A percentile compares a stretch with the other conserved stretches of the same genome.
Conservation (phyloP, 2,113 vertebrate genomes). For the Tragelaphus strepsiceros region DNA sequence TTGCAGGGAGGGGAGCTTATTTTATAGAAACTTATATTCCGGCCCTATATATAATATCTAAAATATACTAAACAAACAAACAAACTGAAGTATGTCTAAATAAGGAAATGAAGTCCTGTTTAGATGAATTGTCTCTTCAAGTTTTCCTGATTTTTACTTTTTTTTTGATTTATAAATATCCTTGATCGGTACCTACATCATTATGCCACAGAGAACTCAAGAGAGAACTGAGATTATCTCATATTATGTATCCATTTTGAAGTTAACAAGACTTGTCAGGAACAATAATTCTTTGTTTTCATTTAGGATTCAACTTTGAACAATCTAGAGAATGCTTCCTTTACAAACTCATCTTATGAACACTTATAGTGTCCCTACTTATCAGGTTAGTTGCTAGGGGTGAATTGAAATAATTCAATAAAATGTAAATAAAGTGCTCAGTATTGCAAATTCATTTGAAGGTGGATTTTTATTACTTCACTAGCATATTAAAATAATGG, state of each 20-base stretch:
- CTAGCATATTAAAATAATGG: background rate
- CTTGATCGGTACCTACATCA: background rate
- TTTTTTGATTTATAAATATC: background rate
- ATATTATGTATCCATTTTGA: background rate
- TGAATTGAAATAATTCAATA: background rate
- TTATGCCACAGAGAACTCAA: background rate
- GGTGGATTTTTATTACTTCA: background rate
- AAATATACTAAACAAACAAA: background rate
- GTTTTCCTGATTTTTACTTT: background rate
- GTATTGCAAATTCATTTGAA: background rate
- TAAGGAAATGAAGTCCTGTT: background rate
- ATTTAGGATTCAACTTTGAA: background rate
- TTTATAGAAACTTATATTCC: background rate
- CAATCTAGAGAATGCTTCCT: background rate
- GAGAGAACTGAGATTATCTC: background rate
- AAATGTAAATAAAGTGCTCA: background rate
- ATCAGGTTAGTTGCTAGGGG: background rate
- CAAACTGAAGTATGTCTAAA: background rate
- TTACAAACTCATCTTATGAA: slow-evolving; percentile 16
- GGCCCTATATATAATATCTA: background rate
- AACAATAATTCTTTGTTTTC: background rate
- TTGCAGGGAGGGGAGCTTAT: background rate
- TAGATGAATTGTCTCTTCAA: background rate
- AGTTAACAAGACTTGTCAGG: slow-evolving; percentile 9
- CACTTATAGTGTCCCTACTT: background rate